phyloP scores from a whole-genome alignment of 2,113 vertebrate genomes.

The Triplophysa rosa region DNA sequence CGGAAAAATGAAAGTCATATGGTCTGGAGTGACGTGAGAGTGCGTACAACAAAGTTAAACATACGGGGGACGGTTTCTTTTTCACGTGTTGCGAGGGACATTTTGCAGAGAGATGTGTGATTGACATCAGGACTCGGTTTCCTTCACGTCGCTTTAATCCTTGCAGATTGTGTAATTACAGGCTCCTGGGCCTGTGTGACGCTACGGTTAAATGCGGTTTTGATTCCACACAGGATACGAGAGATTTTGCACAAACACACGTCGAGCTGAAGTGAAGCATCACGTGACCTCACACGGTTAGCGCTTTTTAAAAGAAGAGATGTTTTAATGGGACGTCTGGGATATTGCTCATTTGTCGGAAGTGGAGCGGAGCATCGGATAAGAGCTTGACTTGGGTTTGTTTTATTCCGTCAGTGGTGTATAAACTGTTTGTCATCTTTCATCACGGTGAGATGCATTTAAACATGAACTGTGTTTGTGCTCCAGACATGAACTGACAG shows the following conservation, averaged over 20 bases:
- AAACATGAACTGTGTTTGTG: too few species aligned
- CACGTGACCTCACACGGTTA: too few species aligned
- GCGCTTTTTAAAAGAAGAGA: too few species aligned
- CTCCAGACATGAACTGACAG: too few species aligned
- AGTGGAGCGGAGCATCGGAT: neutral
- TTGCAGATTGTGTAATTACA: slow-evolving; percentile 44
- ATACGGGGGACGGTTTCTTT: too few species aligned
- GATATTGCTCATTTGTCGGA: neutral
- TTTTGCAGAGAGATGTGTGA: neutral
- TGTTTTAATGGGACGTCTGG: neutral
- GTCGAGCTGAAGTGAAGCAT: neutral
- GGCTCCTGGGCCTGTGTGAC: slow-evolving; percentile 31
- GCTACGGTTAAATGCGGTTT: slow-evolving; percentile 29
- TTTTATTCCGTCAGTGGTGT: neutral
- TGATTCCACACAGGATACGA: slow-evolving; percentile 16
- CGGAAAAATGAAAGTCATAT: too few species aligned
- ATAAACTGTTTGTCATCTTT: neutral
- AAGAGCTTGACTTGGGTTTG: neutral
- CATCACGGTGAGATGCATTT: too few species aligned
- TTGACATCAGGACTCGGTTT: slow-evolving; percentile 16
- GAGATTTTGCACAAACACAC: neutral
- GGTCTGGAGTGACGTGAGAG: too few species aligned
- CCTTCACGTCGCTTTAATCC: slow-evolving; percentile 37
- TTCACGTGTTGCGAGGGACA: too few species aligned
- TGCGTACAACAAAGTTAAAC: too few species aligned